Conservation (phyloP, 2,113 vertebrate species). For the Calidris pygmaea region DNA sequence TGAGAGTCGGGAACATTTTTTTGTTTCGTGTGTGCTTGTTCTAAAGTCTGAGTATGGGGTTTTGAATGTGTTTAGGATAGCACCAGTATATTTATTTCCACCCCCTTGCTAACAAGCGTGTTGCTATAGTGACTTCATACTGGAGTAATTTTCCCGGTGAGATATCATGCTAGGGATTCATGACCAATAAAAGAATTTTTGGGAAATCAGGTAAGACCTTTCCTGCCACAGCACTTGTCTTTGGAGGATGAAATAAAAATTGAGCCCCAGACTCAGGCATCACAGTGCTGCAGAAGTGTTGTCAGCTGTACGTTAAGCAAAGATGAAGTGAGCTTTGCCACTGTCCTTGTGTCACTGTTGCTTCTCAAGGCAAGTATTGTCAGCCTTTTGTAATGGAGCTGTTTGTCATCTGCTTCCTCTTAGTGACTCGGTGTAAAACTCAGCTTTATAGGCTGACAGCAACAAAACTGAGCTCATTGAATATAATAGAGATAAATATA, state of each 20-base stretch:
- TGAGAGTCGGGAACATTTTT: neutral
- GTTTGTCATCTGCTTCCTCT: neutral
- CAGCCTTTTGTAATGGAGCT: neutral
- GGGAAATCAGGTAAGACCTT: neutral
- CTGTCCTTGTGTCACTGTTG: neutral
- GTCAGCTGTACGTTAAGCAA: neutral
- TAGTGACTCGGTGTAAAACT: neutral
- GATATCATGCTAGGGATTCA: neutral
- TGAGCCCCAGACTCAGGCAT: neutral
- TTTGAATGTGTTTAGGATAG: neutral
- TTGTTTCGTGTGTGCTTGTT: neutral
- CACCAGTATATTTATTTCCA: neutral
- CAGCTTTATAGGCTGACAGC: neutral
- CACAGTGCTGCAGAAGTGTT: neutral
- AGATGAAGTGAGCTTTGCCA: neutral
- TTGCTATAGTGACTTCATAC: neutral
- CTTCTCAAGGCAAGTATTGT: neutral
- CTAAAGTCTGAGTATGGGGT: neutral
- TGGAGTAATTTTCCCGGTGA: neutral
- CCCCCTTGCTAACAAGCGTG: neutral
- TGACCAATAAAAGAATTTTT: neutral
- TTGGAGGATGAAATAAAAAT: neutral
- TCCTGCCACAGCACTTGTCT: neutral
- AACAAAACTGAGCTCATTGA: neutral
- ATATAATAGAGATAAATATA: neutral